phyloP scores from a whole-genome alignment of 2,888 invertebrate genomes.

The Drosophila atroscutellata region DNA sequence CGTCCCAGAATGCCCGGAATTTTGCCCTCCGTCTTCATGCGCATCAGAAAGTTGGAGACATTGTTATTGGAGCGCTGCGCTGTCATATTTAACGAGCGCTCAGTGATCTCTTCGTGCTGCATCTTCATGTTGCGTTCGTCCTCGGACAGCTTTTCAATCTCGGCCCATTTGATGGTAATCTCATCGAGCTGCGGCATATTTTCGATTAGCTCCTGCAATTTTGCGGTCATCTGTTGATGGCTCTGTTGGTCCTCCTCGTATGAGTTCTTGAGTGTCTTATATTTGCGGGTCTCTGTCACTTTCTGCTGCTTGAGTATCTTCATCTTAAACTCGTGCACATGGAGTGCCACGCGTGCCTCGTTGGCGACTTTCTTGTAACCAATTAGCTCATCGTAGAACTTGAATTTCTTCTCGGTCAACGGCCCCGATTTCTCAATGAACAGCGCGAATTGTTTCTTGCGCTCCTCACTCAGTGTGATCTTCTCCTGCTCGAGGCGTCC shows the following conservation, averaged over 20 bases:
- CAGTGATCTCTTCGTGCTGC: constrained; percentile 86
- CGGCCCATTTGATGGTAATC: constrained; percentile 84
- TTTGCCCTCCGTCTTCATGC: constrained; percentile 91
- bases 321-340: constrained; percentile 90
- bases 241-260: constrained; percentile 86
- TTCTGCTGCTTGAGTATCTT: constrained; percentile 88
- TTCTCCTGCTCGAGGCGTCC: constrained; percentile 87
- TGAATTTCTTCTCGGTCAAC: constrained; percentile 86
- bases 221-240: constrained; percentile 87
- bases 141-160: constrained; percentile 73
- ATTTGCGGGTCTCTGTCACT: constrained; percentile 82
- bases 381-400: constrained; percentile 88
- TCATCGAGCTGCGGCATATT: constrained; percentile 85
- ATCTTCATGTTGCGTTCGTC: constrained; percentile 84
- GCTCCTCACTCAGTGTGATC: constrained; percentile 86
- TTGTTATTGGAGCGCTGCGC: constrained; percentile 89
- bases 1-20: constrained; percentile 95
- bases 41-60: constrained; percentile 92
- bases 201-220: constrained; percentile 87
- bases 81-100: constrained; percentile 90
- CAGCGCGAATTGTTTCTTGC: constrained; percentile 87
- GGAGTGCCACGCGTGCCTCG: constrained; percentile 83
- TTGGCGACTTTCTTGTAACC: constrained; percentile 89
- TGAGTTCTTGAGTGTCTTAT: constrained; percentile 75
- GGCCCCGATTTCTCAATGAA: constrained; percentile 87